Base-by-base conservation (phyloP, 2,888 invertebrate species). In the Cistogaster globosa region DNA sequence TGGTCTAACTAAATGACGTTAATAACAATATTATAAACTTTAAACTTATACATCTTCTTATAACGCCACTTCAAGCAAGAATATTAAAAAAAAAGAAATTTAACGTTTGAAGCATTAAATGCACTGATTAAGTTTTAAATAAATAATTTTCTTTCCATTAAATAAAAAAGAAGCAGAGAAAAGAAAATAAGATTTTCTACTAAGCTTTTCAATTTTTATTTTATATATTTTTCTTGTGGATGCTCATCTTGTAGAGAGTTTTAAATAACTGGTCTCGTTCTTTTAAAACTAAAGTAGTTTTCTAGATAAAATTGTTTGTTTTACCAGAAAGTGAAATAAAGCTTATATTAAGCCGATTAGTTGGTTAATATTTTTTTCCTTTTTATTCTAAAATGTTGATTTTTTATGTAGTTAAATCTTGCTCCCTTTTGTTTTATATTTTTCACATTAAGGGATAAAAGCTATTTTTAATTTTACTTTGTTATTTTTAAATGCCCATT, bases 261-360 rank as follows among this genome's bases (percentile, higher is more conserved):
- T 20, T 22, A 58, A 67, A 53, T 58, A 77, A 67, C 60, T 60
- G 53, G 58, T 60, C 53, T 58, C 18, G 32, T 60, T 53, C 16
- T 11, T 60, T 77, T 68, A 16, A 62, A 68, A 6, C 32, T 26
- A 32, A 77, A 60, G 58, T 53, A 11, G 6, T 11, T 68, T 72
- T 57, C 9, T 53, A 67, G 58, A 51, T 48, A 48, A 45, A 77
- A 77, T 77, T 71, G 71, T 76, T 65, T 78, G 22, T 63, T 63
- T 72, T 45, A 74, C 57, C 57, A 77, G 71, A 77, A 84, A 77
- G 77, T 57, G 81, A 81, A 81, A 84, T 84, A 77, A 81, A 84
- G 76, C 67, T 72, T 62, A 38, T 18, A 72, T 77, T 84, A 84
- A 84, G 81, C 81, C 74, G 81, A 81, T 84, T 84, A 84, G 57